These are phyloP conservation scores for Heliconius cydno DNA, from an alignment of 2,888 invertebrate species.

Conservation along the genomic window DNA sequence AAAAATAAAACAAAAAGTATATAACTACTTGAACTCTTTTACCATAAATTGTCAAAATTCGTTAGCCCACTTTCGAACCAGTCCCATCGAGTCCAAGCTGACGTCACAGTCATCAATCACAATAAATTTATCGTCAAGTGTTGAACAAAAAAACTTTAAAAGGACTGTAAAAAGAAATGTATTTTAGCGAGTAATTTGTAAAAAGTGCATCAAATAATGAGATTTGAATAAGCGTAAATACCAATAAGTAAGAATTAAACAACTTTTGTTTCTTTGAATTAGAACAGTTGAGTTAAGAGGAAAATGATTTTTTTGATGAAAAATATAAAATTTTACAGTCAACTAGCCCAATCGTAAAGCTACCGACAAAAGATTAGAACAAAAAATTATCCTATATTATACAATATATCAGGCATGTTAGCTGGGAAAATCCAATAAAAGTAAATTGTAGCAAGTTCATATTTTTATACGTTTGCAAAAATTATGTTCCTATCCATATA, in stretches of 20 bases:
- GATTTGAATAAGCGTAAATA: background rate
- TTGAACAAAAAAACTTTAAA: background rate
- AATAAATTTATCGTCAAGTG: constrained; percentile 20
- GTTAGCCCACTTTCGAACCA: constrained; percentile 28
- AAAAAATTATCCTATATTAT: too few species aligned
- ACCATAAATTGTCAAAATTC: constrained; percentile 22
- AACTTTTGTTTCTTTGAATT: too few species aligned
- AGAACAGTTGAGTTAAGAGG: too few species aligned
- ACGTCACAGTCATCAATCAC: constrained; percentile 32
- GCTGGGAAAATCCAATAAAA: too few species aligned
- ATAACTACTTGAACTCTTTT: constrained; percentile 14
- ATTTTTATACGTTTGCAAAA: too few species aligned
- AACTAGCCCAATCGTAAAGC: too few species aligned
- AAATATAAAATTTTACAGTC: too few species aligned
- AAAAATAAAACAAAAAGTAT: background rate
- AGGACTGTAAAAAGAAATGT: background rate
- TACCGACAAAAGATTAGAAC: too few species aligned
- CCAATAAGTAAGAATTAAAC: background rate
- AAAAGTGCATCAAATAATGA: background rate
- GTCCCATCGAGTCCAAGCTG: constrained; percentile 20
- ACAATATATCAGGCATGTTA: too few species aligned
- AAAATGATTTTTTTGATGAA: too few species aligned
- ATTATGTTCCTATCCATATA: background rate
- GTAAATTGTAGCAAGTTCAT: too few species aligned
- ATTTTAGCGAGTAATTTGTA: background rate